Evolutionary conservation across 2,113 vertebrate genomes (phyloP), one percentile per base, ranked within the genome.

Genomic region (Romanogobio albipinnatus): DNA sequence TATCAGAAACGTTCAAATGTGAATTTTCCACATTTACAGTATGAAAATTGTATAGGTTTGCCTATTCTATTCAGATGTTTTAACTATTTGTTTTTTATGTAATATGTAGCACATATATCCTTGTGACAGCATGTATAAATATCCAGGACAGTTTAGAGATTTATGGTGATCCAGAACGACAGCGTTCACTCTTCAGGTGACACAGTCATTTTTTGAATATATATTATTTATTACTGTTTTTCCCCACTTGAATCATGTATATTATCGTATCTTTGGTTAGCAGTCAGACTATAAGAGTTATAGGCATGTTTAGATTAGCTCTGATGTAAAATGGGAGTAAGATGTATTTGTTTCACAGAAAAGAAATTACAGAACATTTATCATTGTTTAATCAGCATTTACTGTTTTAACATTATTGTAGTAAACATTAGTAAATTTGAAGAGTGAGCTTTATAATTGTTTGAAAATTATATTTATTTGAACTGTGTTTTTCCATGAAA

Each of bases 1-100:
- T 73, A 73, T 1, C 43, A 45, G 43, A 73, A 73, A 73, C 3
- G 14, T 73, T 24, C 70, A 24, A 47, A 73, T 73, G 11, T 73
- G 70, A 73, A 47, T 73, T 24, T 47, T 73, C 70, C 70, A 47
- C 43, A 73, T 73, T 47, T 73, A 51, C 49, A 51, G 49, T 51
- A 73, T 73, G 43, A 47, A 73, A 73, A 73, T n/a, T 73, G 9
- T 73, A 47, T 14, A 22, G 17, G 53, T 56, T 56, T 73, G 11
- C 47, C 39, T n/a, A 3, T 47, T 73, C 22, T 73, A 73, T 73
- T 47, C 43, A 73, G 47, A 47, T 73, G 22, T 26, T 47, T 47
- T 1, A 71, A n/a, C 39, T 24, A 47, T 71, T 71, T 71, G 36
- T 73, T 73, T 73, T 45, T 47, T n/a, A 73, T 24, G 70, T 47